Conservation (phyloP, 2,113 vertebrate species). For the Heterotis niloticus region DNA sequence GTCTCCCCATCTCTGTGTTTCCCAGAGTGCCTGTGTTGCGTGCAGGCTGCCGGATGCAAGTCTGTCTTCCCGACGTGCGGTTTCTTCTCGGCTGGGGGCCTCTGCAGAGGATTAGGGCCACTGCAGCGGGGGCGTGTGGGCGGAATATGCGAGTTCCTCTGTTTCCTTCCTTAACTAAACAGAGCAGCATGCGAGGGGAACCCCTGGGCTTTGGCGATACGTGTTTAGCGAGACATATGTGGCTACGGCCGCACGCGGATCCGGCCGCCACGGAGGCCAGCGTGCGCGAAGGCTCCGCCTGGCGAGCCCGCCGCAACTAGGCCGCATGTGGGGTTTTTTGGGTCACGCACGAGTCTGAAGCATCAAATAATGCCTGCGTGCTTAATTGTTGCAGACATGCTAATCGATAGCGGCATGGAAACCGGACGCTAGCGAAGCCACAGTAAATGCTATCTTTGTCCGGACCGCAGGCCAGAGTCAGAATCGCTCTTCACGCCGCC, state of each 20-base stretch:
- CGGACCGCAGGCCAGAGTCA: not conserved
- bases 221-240: not conserved
- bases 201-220: not conserved
- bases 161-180: not conserved
- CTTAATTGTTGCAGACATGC: constrained; percentile 17
- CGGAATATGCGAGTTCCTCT: not conserved
- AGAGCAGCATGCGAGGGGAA: not conserved
- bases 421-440: not conserved
- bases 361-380: constrained; percentile 12
- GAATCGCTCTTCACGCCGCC: not conserved
- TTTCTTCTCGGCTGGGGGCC: not conserved
- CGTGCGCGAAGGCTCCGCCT: no score
- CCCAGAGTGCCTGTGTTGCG: no score
- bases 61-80: not conserved
- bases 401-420: not conserved
- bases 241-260: no score
- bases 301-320: not conserved
- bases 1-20: no score
- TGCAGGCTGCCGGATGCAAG: no score
- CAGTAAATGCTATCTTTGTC: constrained; percentile 10
- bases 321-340: not conserved
- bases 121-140: not conserved
- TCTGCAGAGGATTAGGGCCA: not conserved
- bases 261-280: no score
- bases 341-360: not conserved